Percentiles rank a stretch among this genome's conserved stretches.
phyloP scores from a whole-genome alignment of 2,888 invertebrate genomes.

The Charanyca ferruginea region DNA sequence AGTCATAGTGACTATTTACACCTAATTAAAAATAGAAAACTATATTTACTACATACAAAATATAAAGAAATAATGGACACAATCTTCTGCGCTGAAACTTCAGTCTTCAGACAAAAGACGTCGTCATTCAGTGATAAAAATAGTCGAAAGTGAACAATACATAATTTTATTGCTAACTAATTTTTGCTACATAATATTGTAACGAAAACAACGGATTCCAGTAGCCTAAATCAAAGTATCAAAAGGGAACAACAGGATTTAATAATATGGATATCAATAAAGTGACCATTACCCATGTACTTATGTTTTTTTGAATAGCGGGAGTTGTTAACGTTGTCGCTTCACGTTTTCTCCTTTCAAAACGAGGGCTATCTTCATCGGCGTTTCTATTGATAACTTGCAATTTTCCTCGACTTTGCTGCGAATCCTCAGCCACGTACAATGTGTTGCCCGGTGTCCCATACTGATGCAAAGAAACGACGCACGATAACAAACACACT shows the following conservation, averaged over 20 bases:
- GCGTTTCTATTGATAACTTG: constrained; percentile 79
- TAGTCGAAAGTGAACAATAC: constrained; percentile 69
- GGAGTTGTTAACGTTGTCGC: constrained; percentile 77
- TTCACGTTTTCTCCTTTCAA: constrained; percentile 84
- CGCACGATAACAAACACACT: constrained; percentile 78
- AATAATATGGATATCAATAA: constrained; percentile 74
- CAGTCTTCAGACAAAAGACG: constrained; percentile 49
- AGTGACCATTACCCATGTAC: constrained; percentile 85
- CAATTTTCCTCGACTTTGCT: constrained; percentile 70
- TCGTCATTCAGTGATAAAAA: constrained; percentile 68
- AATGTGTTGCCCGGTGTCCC: constrained; percentile 76
- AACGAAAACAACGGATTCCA: constrained; percentile 16
- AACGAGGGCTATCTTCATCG: constrained; percentile 67
- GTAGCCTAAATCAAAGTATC: constrained; percentile 68
- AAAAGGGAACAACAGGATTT: constrained; percentile 75
- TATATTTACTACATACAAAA: constrained; percentile 28
- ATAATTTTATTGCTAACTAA: constrained; percentile 49
- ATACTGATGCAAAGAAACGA: constrained; percentile 75
- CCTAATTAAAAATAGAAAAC: constrained; percentile 29
- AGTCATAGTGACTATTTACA: constrained; percentile 44
- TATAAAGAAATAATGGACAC: constrained; percentile 50
- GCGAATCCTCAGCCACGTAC: constrained; percentile 80
- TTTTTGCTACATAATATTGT: constrained; percentile 63
- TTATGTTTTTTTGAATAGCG: constrained; percentile 81
- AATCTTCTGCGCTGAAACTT: constrained; percentile 58